Base-by-base conservation (phyloP, 2,113 vertebrate genomes). In the Nothobranchius furzeri region DNA sequence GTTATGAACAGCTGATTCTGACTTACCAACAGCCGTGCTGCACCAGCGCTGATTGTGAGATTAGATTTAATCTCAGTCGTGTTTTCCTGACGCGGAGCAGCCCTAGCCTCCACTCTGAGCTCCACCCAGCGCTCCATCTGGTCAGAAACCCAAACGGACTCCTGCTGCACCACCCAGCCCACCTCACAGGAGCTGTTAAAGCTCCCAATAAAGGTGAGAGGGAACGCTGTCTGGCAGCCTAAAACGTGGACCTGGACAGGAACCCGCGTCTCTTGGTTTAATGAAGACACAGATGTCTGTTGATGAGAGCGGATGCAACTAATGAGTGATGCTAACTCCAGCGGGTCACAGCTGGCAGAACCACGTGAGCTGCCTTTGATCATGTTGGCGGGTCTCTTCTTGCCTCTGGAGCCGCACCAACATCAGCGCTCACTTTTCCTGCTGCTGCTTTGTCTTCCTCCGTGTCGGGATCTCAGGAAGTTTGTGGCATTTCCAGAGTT, bases 251-350 rank as follows among this genome's bases (percentile, higher is more conserved):
- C 66, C 54, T 78, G 69, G 59, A 58, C 64, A 3, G 67, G 68
- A 79, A 85, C 85, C 78, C 79, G 84, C 79, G 60, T 79, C 75
- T 77, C 63, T 64, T 52, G 14, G 48, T 78, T 54, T 88, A 88
- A 91, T 89, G 76, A 88, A 85, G 84, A 89, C 86, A 66, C 83
- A 88, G 83, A 88, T 87, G 85, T 83, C 51, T 15, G 72, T 69
- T 88, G 88, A 91, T 79, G 75, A 82, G 79, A 79, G 71, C 51
- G 60, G 87, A 87, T 78, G 50, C 64, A 7, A 15, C 47, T 87
- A 86, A 88, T 82, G 86, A 85, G 53, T 65, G 81, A 75, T 76
- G 78, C 78, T 82, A 64, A 78, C 84, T 80, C 82, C 70, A 53
- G 48, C 13, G 73, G 79, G 75, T 82, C 66, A 75, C 68, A 77